Conservation (phyloP, 2,888 invertebrate genomes). For the Odontocolon sp. region DNA sequence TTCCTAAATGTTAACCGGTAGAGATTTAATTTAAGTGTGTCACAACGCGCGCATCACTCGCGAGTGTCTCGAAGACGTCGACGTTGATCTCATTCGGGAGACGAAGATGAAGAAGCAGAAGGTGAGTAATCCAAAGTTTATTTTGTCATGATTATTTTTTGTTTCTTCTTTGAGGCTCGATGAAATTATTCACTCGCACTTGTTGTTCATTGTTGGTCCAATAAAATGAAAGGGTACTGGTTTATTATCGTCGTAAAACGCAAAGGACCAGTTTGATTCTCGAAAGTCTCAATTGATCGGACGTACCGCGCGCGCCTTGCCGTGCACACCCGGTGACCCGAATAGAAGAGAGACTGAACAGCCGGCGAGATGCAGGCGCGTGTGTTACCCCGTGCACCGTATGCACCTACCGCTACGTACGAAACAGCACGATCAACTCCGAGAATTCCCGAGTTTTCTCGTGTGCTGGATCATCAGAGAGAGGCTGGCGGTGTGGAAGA, state of each 20-base stretch:
- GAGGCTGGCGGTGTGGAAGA: slow-evolving; percentile 19
- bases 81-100: not conserved
- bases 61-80: not conserved
- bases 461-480: slow-evolving; percentile 32
- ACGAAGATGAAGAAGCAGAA: not conserved
- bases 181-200: no score
- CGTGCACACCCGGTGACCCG: slow-evolving; percentile 62
- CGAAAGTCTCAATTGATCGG: slow-evolving; percentile 52
- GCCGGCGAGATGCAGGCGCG: slow-evolving; percentile 59
- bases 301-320: slow-evolving; percentile 41
- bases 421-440: slow-evolving; percentile 70
- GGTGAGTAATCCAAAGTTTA: not conserved
- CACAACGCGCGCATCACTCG: not conserved
- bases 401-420: slow-evolving; percentile 59
- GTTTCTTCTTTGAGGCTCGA: no score
- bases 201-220: slow-evolving; percentile 25
- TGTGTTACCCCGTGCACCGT: slow-evolving; percentile 42
- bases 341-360: slow-evolving; percentile 63
- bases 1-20: not conserved
- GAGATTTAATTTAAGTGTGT: not conserved
- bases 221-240: not conserved
- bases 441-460: slow-evolving; percentile 63
- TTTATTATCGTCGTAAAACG: not conserved
- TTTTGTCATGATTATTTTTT: not conserved
- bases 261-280: slow-evolving; percentile 47